These are phyloP conservation scores for Thereva nobilitata DNA, from an alignment of 2,888 invertebrate genomes.

Conservation along the genomic window DNA sequence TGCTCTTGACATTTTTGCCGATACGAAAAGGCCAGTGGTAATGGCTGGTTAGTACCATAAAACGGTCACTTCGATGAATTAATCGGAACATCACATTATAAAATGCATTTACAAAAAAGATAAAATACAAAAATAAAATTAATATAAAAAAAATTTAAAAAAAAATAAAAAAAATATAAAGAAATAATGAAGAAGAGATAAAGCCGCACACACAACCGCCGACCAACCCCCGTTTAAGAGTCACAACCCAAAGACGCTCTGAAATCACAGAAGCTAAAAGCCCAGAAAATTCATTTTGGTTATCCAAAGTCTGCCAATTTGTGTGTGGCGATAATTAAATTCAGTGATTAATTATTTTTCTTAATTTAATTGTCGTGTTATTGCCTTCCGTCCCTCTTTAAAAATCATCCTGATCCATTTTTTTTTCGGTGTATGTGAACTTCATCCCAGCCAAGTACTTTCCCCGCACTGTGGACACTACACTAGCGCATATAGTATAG, in stretches of 20 bases:
- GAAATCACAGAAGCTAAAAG: no score
- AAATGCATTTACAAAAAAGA: background rate
- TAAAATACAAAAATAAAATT: background rate
- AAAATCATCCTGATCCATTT: no score
- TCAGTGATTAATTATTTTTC: conserved; percentile 27
- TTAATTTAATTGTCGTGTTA: conserved; percentile 31
- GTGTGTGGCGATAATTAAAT: conserved; percentile 24
- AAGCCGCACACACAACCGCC: background rate
- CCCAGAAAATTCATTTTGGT: no score
- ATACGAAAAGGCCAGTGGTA: background rate
- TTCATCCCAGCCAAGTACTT: no score
- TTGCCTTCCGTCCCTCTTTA: background rate
- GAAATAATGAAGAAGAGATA: background rate
- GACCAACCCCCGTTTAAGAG: no score
- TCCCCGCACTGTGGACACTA: no score
- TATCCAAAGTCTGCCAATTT: background rate
- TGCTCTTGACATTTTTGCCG: conserved; percentile 11
- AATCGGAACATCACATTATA: background rate
- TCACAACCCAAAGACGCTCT: no score
- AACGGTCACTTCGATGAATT: conserved; percentile 6
- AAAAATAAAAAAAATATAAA: background rate
- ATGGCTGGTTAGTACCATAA: background rate
- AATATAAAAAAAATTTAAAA: background rate
- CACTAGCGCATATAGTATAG: no score
- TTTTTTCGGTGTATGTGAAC: no score